A percentile compares a stretch with the other conserved stretches of the same genome.
phyloP scores from a whole-genome alignment of 2,797 vertebrate species.

The Anomalospiza imberbis region DNA sequence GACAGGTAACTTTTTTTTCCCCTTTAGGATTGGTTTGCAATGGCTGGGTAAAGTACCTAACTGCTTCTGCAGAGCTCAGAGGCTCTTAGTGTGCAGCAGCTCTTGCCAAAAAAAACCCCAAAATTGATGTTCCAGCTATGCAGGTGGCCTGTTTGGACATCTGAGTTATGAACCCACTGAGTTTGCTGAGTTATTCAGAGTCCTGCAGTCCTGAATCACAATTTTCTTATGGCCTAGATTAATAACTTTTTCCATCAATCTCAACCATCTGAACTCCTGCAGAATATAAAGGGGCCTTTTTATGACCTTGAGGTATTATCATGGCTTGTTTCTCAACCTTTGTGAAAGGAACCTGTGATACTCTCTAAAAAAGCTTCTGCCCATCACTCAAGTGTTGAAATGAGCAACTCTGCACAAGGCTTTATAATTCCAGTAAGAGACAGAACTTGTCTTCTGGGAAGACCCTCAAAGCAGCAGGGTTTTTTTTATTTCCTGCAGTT shows the following conservation, averaged over 20 bases:
- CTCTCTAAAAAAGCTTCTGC: background rate
- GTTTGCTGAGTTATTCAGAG: background rate
- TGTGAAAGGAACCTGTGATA: background rate
- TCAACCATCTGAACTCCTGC: background rate
- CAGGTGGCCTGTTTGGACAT: constrained; percentile 1
- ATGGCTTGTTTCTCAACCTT: background rate
- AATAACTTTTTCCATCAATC: background rate
- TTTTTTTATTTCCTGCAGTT: background rate
- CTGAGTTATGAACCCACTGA: background rate
- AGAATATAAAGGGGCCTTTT: background rate
- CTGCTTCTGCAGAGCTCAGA: constrained; percentile 11
- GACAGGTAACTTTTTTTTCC: background rate
- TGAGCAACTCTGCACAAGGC: background rate
- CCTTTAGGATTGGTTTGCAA: background rate
- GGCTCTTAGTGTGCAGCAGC: background rate
- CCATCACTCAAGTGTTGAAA: background rate
- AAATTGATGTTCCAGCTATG: background rate
- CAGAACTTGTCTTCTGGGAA: background rate
- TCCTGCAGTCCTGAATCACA: background rate
- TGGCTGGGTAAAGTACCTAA: background rate
- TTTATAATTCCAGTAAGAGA: background rate
- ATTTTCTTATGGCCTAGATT: background rate
- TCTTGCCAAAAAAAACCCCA: constrained; percentile 13
- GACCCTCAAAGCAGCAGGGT: background rate
- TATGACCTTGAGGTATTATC: background rate